Evolutionary conservation across 2,888 invertebrate genomes (phyloP).

Genomic region (Lagria hirta): DNA sequence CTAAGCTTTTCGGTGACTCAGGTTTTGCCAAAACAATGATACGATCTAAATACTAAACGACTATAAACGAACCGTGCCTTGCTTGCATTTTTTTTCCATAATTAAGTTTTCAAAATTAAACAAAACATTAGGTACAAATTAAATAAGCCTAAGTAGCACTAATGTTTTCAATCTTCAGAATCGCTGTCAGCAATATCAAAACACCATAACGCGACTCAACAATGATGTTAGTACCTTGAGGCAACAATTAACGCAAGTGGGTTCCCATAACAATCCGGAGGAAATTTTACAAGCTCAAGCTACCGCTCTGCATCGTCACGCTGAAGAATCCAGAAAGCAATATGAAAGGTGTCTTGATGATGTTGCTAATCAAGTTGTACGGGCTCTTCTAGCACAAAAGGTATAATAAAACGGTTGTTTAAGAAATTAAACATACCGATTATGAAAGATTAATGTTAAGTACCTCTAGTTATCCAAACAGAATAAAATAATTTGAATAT

Average conservation of each 20-base stretch:
- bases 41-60: too few species aligned
- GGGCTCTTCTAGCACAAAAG: conserved; percentile 82
- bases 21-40: conserved; percentile 4
- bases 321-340: conserved; percentile 68
- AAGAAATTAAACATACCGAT: too few species aligned
- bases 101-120: too few species aligned
- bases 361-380: conserved; percentile 80
- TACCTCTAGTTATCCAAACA: too few species aligned
- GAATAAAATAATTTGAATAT: too few species aligned
- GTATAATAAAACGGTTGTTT: too few species aligned
- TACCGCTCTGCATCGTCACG: conserved; percentile 63
- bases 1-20: conserved; percentile 24
- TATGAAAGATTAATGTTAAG: too few species aligned
- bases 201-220: conserved; percentile 65
- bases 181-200: conserved; percentile 72
- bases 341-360: conserved; percentile 81
- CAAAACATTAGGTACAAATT: too few species aligned
- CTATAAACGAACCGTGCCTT: too few species aligned
- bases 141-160: too few species aligned
- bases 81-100: too few species aligned
- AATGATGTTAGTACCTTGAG: conserved; percentile 70
- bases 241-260: conserved; percentile 57
- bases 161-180: conserved; percentile 58
- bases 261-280: conserved; percentile 57
- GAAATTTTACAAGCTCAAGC: conserved; percentile 63